Conservation (phyloP, 2,797 vertebrate genomes). For the Phalloptychus januarius region DNA sequence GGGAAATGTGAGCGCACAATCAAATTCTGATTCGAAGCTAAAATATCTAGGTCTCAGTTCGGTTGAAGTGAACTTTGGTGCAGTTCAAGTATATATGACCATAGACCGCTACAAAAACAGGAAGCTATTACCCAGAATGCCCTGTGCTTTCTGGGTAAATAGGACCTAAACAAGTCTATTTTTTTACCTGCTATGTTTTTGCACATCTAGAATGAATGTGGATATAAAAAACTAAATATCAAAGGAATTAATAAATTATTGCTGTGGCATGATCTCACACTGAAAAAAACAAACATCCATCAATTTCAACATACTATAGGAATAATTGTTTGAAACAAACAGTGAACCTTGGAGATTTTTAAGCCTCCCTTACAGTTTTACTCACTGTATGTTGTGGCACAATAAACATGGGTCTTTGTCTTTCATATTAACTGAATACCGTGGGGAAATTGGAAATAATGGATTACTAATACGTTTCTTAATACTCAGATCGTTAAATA, state of each 20-base stretch:
- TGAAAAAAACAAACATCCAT: neutral
- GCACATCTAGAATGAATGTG: neutral
- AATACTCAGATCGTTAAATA: neutral
- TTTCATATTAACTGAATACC: neutral
- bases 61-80: too few relatives aligned
- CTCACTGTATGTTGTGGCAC: too few relatives aligned
- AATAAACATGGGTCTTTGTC: neutral
- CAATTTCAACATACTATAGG: neutral
- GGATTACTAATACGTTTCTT: neutral
- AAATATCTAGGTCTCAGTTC: too few relatives aligned
- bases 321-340: neutral
- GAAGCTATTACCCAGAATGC: too few relatives aligned
- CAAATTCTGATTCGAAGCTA: too few relatives aligned
- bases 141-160: neutral
- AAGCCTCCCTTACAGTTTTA: too few relatives aligned
- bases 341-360: neutral
- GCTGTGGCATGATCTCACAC: neutral
- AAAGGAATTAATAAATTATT: neutral
- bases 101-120: too few relatives aligned
- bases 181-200: neutral
- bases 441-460: neutral
- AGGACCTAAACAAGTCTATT: neutral
- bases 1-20: too few relatives aligned
- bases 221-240: neutral
- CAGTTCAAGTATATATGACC: too few relatives aligned